Evolutionary conservation across 1,140 invertebrate genomes (phyloP).

Genomic region (Pseudomyrmex dendroicus): DNA sequence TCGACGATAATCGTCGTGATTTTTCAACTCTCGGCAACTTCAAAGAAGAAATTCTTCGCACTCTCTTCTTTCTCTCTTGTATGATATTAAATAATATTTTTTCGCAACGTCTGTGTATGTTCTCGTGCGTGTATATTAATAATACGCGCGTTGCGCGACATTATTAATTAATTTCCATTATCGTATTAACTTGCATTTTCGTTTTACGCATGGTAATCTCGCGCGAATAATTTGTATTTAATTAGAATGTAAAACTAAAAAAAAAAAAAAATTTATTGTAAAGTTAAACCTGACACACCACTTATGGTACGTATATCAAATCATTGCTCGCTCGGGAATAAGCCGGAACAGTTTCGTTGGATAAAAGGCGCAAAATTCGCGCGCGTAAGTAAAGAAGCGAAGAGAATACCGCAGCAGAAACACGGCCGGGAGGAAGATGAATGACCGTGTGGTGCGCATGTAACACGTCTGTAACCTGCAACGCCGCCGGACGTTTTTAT

Average conservation of each 20-base stretch:
- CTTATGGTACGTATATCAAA: conserved; percentile 12
- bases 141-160: not conserved
- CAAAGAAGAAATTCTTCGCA: conserved; percentile 19
- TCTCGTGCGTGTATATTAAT: not conserved
- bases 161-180: too few species aligned
- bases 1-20: conserved; percentile 62
- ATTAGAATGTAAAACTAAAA: not conserved
- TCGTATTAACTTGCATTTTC: too few species aligned
- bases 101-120: not conserved
- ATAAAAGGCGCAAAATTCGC: conserved; percentile 40
- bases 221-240: too few species aligned
- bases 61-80: not conserved
- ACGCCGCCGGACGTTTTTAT: conserved; percentile 63
- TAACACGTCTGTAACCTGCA: conserved; percentile 55
- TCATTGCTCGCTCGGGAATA: conserved; percentile 4
- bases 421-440: conserved; percentile 59
- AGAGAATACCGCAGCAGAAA: conserved; percentile 55
- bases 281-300: not conserved
- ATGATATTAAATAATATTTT: conserved; percentile 7
- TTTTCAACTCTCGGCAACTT: conserved; percentile 21
- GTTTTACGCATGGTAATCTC: too few species aligned
- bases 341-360: conserved; percentile 6
- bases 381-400: conserved; percentile 49
- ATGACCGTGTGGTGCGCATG: conserved; percentile 47
- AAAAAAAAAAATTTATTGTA: not conserved